phyloP scores from a whole-genome alignment of 2,888 invertebrate species.

The Athalia cordata region DNA sequence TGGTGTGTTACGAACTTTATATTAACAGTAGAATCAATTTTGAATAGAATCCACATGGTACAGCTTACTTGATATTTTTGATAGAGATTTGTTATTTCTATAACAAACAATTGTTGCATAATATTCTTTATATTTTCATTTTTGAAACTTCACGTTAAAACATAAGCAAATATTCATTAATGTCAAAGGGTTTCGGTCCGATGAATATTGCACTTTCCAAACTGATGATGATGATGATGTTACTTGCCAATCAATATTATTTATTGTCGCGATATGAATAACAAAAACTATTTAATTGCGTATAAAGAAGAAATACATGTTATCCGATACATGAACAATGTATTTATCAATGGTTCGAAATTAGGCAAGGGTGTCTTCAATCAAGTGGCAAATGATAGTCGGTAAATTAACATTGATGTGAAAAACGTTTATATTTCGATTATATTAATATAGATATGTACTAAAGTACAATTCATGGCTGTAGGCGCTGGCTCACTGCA shows the following conservation, averaged over 20 bases:
- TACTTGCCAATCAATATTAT: conserved; percentile 23
- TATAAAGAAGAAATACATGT: conserved; percentile 6
- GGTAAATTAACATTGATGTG: conserved; percentile 29
- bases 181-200: conserved; percentile 22
- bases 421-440: conserved; percentile 37
- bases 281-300: background rate
- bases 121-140: background rate
- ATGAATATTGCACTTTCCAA: conserved; percentile 13
- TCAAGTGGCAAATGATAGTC: conserved; percentile 34
- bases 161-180: conserved; percentile 32
- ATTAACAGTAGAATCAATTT: no score
- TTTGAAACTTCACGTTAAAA: conserved; percentile 26
- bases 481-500: conserved; percentile 66
- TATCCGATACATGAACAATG: conserved; percentile 21
- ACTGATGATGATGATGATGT: background rate
- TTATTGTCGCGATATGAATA: conserved; percentile 21
- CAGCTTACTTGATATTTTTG: no score
- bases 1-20: no score
- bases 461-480: conserved; percentile 58
- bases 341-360: conserved; percentile 23
- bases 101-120: conserved; percentile 7
- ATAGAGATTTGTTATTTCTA: background rate
- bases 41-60: no score
- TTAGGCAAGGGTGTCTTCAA: conserved; percentile 38
- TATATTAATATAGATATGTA: conserved; percentile 24